Conservation (phyloP, 2,888 invertebrate genomes). For the Eristalinus aeneus region DNA sequence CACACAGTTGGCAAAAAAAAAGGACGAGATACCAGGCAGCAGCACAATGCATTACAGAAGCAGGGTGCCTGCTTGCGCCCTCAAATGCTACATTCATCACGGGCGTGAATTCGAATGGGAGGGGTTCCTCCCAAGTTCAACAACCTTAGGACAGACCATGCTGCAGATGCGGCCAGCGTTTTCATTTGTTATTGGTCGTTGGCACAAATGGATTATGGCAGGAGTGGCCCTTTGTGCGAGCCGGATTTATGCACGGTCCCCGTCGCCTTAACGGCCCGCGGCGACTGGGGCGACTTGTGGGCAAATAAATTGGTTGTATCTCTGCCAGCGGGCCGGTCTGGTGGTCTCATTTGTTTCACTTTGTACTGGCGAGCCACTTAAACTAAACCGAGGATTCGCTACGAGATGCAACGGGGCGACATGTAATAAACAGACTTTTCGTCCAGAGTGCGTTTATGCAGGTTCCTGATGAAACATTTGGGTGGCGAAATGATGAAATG, state of each 20-base stretch:
- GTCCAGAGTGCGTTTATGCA: too few relatives aligned
- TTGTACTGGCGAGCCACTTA: slow-evolving; percentile 34
- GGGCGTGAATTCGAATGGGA: slow-evolving; percentile 35
- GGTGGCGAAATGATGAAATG: not conserved
- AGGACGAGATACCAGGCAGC: not conserved
- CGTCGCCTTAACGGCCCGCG: not conserved
- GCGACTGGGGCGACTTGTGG: slow-evolving; percentile 18
- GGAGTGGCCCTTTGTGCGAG: slow-evolving; percentile 35
- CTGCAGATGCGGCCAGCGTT: slow-evolving; percentile 18
- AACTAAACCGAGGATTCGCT: not conserved
- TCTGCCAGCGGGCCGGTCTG: not conserved
- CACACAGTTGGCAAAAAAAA: slow-evolving; percentile 33
- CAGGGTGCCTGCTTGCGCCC: slow-evolving; percentile 36
- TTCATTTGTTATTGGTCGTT: slow-evolving; percentile 70
- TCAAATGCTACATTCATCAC: slow-evolving; percentile 64
- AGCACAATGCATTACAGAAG: slow-evolving; percentile 51
- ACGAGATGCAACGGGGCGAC: not conserved
- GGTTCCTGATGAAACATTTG: not conserved
- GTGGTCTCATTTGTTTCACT: not conserved
- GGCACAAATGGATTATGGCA: slow-evolving; percentile 66
- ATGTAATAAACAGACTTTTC: not conserved
- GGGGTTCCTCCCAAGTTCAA: slow-evolving; percentile 61
- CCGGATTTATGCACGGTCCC: slow-evolving; percentile 49
- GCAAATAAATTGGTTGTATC: slow-evolving; percentile 37
- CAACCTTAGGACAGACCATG: slow-evolving; percentile 62